Base-by-base conservation (phyloP, 1,140 invertebrate genomes). In the Eurosta solidaginis region DNA sequence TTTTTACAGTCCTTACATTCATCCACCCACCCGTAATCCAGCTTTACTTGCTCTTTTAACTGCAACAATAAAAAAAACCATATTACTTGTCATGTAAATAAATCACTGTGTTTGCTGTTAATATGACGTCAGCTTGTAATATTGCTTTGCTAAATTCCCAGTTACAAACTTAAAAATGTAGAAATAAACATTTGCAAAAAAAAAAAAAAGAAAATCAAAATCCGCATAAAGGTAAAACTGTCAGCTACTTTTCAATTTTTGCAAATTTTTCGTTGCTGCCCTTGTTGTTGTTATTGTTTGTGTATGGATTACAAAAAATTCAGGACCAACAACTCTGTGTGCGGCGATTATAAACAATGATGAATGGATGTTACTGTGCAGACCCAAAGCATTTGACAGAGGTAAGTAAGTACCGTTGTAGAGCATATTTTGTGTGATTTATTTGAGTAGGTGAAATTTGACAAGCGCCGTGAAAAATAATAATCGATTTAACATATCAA, bases 71-170 rank as follows among this genome's bases (percentile, higher is more conserved):
- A 85, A 85, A 85, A n/a, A 86, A 83, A 83, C 83, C 86, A 84
- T 85, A 85, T 84, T 84, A 86, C 81, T 82, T 85, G 84, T 85
- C 82, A 85, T 82, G 73, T 80, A 81, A 82, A 83, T 84, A 85
- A 85, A 85, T 86, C 84, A 83, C 81, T 50, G 68, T 49, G 33
- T 42, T 52, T 74, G 50, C 77, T 82, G 80, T 82, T 86, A 86
- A 86, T 86, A 84, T 82, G 84, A 85, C 84, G 83, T 76, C 81
- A 80, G 80, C 78, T 27, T 40, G 59, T 68, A 68, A 68, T 40
- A 40, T 68, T 22, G n/a, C 40, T 22, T 68, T 68, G 59, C 33
- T 17, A 59, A 59, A 59, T n/a, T 59, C 29, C 54, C 54, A 40
- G 33, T 40, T 33, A 68, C 29, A 36, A n/a, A 10, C 33, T 1